Conservation (phyloP, 2,113 vertebrate species). For the Hyaena hyaena region DNA sequence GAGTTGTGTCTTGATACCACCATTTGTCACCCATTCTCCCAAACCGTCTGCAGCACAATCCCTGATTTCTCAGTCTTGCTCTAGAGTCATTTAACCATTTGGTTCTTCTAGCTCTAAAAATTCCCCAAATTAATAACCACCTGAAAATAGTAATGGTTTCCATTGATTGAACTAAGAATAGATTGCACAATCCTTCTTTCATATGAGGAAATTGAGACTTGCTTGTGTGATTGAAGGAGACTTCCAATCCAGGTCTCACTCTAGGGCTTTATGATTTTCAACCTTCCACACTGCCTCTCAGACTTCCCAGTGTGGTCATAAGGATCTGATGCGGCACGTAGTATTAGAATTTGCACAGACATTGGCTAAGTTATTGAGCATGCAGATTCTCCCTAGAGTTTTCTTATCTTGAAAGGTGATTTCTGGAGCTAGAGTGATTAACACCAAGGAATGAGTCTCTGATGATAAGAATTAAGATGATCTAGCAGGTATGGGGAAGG, state of each 20-base stretch:
- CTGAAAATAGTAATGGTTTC: conserved; percentile 15
- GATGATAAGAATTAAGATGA: not conserved
- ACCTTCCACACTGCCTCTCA: not conserved
- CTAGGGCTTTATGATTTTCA: not conserved
- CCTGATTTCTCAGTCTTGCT: not conserved
- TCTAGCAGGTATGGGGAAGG: not conserved
- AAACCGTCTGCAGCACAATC: not conserved
- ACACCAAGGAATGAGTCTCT: not conserved
- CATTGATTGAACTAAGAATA: not conserved
- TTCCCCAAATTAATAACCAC: not conserved
- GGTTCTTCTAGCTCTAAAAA: conserved; percentile 34
- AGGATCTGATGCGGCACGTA: not conserved
- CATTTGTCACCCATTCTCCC: not conserved
- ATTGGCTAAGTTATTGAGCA: not conserved
- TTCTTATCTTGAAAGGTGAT: not conserved
- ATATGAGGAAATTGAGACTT: not conserved
- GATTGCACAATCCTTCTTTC: not conserved
- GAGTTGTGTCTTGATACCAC: not conserved
- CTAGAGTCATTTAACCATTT: conserved; percentile 20
- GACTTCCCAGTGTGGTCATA: not conserved
- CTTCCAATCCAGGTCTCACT: not conserved
- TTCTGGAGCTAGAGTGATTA: not conserved
- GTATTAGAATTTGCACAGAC: not conserved
- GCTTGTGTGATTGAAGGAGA: not conserved
- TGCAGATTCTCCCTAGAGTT: not conserved